phyloP scores from a whole-genome alignment of 2,888 invertebrate species.

The Drosophila cyrtoloma region DNA sequence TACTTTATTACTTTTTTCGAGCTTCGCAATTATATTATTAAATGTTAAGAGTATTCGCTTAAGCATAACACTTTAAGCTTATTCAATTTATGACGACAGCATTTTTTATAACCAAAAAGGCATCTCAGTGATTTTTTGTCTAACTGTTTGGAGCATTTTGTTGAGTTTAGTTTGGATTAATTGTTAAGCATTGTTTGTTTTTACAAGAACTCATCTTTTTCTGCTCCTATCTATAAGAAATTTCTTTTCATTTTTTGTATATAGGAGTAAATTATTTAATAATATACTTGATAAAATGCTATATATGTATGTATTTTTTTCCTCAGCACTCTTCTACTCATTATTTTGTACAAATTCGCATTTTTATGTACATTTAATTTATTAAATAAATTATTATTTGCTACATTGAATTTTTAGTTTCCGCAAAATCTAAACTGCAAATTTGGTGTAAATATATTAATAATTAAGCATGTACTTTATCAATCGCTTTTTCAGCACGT shows the following conservation, averaged over 20 bases:
- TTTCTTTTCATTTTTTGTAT: neutral
- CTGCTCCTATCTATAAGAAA: neutral
- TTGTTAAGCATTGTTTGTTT: neutral
- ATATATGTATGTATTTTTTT: neutral
- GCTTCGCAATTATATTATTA: neutral
- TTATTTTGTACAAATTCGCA: neutral
- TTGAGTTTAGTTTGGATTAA: neutral
- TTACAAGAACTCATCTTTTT: neutral
- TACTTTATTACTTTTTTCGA: neutral
- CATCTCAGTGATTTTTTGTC: too few species aligned
- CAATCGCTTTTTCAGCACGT: neutral
- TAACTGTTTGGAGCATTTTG: neutral
- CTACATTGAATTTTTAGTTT: neutral
- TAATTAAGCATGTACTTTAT: neutral
- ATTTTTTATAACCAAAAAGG: neutral
- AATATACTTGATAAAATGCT: neutral
- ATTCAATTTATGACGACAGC: neutral
- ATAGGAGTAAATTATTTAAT: too few species aligned
- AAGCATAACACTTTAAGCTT: neutral
- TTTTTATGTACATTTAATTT: neutral
- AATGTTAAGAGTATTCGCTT: neutral
- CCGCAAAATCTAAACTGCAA: neutral
- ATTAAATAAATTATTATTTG: neutral
- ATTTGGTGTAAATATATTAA: neutral
- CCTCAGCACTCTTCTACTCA: accelerated